Base-by-base conservation (phyloP, 2,797 vertebrate species). In the Pagetopsis macropterus region DNA sequence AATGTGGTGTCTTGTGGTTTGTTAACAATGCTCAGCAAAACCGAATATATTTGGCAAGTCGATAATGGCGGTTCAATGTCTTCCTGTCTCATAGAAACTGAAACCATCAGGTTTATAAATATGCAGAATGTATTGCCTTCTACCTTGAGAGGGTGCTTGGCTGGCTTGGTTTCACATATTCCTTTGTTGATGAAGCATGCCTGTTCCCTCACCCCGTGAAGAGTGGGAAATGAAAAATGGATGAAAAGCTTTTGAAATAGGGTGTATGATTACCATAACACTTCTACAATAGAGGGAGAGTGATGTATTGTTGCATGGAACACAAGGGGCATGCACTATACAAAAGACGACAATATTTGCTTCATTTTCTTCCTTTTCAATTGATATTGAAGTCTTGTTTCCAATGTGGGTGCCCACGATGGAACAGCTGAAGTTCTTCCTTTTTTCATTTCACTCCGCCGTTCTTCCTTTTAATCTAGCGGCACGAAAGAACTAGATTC, bases 401-500 rank as follows among this genome's bases (percentile, higher is more conserved):
- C 81, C 68, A 75, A 62, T 62, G 49, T 76, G 75, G 86, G 79
- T 81, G 72, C 76, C 45, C 5, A 31, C 58, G 69, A 78, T 81
- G 58, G 27, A 86, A 81, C 63, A 81, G 65, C 70, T 65, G 68
- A 82, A 84, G 75, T 76, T 68, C 75, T 87, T 88, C 57, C 72
- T 83, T 81, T 21, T 88, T 89, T 87, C 76, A 82, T 90, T 92
- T 87, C 75, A 75, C 84, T 83, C 76, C 19, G 7, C 78, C 48
- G 59, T 82, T 86, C 82, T 78, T 82, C 78, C 79, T 91, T 94
- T 93, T 93, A 94, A 94, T 94, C 92, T 90, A 79, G 76, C 65
- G 71, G 76, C 82, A 79, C 88, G 84, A 93, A 88, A 92, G 88
- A 89, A 89, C 69, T 57, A 69, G 79, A 85, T 91, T 90, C 85